Base-by-base conservation (phyloP, 1,140 invertebrate genomes). In the Physella acuta region DNA sequence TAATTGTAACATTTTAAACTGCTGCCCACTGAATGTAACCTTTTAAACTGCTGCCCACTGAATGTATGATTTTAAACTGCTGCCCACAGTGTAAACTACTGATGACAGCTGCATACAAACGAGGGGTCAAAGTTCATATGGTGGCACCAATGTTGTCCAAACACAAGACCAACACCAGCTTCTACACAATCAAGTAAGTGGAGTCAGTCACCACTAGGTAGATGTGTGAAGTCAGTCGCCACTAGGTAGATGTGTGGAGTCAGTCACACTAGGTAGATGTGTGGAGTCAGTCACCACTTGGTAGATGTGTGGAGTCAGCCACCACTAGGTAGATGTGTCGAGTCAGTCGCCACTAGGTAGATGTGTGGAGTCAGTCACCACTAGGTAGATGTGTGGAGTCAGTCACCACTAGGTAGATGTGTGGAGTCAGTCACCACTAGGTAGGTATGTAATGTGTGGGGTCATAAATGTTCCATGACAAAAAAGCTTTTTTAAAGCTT, bases 161-260 rank as follows among this genome's bases (percentile, higher is more conserved):
- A 34, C 33, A 61, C 26, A 61, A 61, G 36, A 61, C 8, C 1
- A 61, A 61, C 26, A 61, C 59, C n/a, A 61, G 59, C 36, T 61
- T 37, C 20, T 61, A 61, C 17, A 61, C 36, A 26, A 61, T 61
- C n/a, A 61, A 36, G 59, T 61, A 34, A 28, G 11, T 30, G 2
- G 1, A 11, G n/a, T n/a, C n/a, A n/a, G n/a, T n/a, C n/a, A n/a
- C n/a, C n/a, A n/a, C n/a, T n/a, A n/a, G n/a, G n/a, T n/a, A n/a
- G n/a, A n/a, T n/a, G n/a, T n/a, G n/a, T n/a, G n/a, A n/a, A n/a
- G n/a, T n/a, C n/a, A n/a, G n/a, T n/a, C n/a, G n/a, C n/a, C n/a
- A n/a, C n/a, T n/a, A n/a, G n/a, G n/a, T n/a, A n/a, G n/a, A n/a
- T 49, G 8, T 49, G 8, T 49, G 39, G 8, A 49, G 8, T 20